Percentiles rank a stretch among this genome's conserved stretches.
These are phyloP conservation scores for Marronus borbonicus DNA, from an alignment of 2,888 invertebrate species.

Conservation along the genomic window DNA sequence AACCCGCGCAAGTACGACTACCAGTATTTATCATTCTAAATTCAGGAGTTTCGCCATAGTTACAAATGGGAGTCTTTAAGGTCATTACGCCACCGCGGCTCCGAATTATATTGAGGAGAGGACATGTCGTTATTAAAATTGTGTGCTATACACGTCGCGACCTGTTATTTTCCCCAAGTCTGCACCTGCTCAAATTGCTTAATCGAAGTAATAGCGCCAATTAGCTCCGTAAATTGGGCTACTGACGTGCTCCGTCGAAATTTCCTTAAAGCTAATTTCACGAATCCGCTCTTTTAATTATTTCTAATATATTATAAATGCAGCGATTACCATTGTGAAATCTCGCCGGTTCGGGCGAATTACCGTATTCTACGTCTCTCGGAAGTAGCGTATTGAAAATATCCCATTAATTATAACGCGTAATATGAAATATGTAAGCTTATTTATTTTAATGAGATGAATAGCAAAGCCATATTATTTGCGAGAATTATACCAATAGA, in stretches of 20 bases:
- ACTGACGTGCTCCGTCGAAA: slow-evolving; percentile 7
- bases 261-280: slow-evolving; percentile 23
- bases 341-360: not conserved
- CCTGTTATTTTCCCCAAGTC: slow-evolving; percentile 12
- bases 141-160: slow-evolving; percentile 8
- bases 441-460: slow-evolving; percentile 3
- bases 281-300: slow-evolving; percentile 31
- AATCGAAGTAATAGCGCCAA: slow-evolving; percentile 23
- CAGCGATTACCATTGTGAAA: not conserved
- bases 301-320: slow-evolving; percentile 26
- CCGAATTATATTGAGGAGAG: slow-evolving; percentile 8
- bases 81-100: not conserved
- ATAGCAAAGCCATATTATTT: not conserved
- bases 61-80: slow-evolving; percentile 31
- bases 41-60: slow-evolving; percentile 10
- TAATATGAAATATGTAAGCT: not conserved
- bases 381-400: slow-evolving; percentile 16
- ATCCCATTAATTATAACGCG: slow-evolving; percentile 9
- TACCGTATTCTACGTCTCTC: not conserved
- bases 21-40: slow-evolving; percentile 12
- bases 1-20: not conserved
- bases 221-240: slow-evolving; percentile 28
- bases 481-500: not conserved
- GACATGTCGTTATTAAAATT: slow-evolving; percentile 28
- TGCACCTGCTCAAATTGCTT: slow-evolving; percentile 33